phyloP scores from a whole-genome alignment of 1,140 invertebrate genomes.

The Aphaenogaster rudis region DNA sequence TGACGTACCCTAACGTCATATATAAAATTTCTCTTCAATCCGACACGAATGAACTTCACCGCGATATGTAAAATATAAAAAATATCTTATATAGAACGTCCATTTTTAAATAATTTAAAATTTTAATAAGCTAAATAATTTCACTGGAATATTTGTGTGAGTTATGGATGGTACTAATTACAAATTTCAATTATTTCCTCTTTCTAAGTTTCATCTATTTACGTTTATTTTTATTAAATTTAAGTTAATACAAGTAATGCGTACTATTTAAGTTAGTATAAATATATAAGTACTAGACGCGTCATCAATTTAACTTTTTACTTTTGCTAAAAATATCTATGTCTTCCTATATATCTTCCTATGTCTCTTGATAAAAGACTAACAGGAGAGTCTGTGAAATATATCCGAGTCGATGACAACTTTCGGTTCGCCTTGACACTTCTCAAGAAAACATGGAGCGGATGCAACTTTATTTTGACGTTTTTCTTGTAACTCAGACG shows the following conservation, averaged over 20 bases:
- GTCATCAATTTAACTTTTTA: neutral
- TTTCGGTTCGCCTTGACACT: slow-evolving; percentile 26
- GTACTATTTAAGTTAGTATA: neutral
- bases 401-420: slow-evolving; percentile 21
- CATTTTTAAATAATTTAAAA: neutral
- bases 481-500: slow-evolving; percentile 36
- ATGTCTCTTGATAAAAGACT: slow-evolving; percentile 14
- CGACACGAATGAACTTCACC: neutral
- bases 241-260: neutral
- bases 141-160: neutral
- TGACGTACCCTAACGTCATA: neutral
- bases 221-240: neutral
- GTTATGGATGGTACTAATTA: neutral
- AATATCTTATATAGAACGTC: neutral
- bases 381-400: neutral
- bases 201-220: neutral
- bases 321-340: neutral
- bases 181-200: neutral
- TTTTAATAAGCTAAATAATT: slow-evolving; percentile 13
- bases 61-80: neutral
- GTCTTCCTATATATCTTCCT: neutral
- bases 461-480: slow-evolving; percentile 27
- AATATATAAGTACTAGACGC: neutral
- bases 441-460: slow-evolving; percentile 27
- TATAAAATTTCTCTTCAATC: slow-evolving; percentile 1